A percentile compares a stretch with the other conserved stretches of the same genome.
Evolutionary conservation across 2,888 invertebrate genomes (phyloP).

Genomic region (Oxyteleia sp.): DNA sequence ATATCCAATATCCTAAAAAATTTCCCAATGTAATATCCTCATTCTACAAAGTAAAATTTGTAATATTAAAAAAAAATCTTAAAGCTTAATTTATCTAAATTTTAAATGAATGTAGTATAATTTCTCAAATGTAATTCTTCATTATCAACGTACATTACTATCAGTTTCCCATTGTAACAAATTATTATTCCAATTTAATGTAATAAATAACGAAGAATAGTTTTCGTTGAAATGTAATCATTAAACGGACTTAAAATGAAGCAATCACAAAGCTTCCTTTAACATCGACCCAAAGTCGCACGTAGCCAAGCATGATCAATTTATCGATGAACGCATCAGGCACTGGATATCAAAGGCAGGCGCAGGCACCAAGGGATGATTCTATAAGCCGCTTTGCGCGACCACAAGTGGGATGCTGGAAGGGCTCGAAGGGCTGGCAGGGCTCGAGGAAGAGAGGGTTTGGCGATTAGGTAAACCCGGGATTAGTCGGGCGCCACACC

Average conservation of each 20-base stretch:
- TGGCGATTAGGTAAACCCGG: conserved; percentile 87
- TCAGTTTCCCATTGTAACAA: too few species aligned
- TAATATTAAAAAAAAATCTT: too few species aligned
- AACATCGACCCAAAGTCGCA: conserved; percentile 36
- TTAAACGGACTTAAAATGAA: conserved; percentile 23
- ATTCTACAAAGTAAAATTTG: too few species aligned
- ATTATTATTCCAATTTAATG: too few species aligned
- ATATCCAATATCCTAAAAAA: too few species aligned
- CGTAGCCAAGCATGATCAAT: conserved; percentile 64
- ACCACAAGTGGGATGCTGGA: conserved; percentile 82
- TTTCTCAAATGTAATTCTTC: too few species aligned
- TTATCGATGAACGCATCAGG: conserved; percentile 73
- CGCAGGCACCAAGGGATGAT: conserved; percentile 79
- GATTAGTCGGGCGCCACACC: conserved; percentile 85
- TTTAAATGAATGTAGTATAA: too few species aligned
- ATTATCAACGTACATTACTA: too few species aligned
- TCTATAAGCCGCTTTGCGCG: conserved; percentile 86
- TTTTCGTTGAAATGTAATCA: neutral
- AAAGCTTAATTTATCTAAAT: too few species aligned
- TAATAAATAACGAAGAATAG: too few species aligned
- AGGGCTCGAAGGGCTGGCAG: conserved; percentile 72
- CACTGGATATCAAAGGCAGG: conserved; percentile 72
- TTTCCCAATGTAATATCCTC: too few species aligned
- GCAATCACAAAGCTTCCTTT: conserved; percentile 31
- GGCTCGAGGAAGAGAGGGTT: conserved; percentile 79